phyloP scores from a whole-genome alignment of 2,888 invertebrate species.

The Doris montereyensis region DNA sequence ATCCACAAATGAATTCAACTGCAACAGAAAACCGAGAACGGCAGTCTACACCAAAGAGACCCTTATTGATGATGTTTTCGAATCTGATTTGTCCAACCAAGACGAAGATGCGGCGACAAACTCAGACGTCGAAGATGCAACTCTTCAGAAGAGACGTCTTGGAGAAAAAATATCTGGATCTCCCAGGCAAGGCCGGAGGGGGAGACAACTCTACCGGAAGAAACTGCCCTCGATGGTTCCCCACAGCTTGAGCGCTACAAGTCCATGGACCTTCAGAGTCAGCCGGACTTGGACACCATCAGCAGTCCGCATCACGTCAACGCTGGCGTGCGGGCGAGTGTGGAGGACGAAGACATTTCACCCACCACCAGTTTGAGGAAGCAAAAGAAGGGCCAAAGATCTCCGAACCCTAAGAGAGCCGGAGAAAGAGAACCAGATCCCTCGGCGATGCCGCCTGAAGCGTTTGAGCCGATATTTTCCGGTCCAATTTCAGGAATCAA shows the following conservation, averaged over 20 bases:
- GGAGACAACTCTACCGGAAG: conserved; percentile 36
- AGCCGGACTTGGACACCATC: conserved; percentile 43
- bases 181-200: conserved; percentile 36
- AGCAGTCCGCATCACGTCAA: conserved; percentile 44
- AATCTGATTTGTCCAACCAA: conserved; percentile 41
- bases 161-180: conserved; percentile 42
- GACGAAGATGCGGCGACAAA: conserved; percentile 34
- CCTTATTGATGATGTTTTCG: conserved; percentile 44
- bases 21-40: conserved; percentile 40
- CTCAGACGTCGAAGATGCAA: conserved; percentile 29
- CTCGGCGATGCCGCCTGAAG: conserved; percentile 56
- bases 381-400: conserved; percentile 47
- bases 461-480: conserved; percentile 61
- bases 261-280: conserved; percentile 44
- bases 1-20: too few species aligned
- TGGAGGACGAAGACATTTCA: conserved; percentile 31
- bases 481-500: conserved; percentile 45
- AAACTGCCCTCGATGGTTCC: conserved; percentile 13
- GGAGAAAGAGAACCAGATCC: conserved; percentile 51
- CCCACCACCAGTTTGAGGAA: conserved; percentile 39
- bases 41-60: too few species aligned
- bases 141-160: conserved; percentile 42
- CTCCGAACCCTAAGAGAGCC: conserved; percentile 45
- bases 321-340: conserved; percentile 43
- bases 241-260: conserved; percentile 39